A percentile compares a stretch with the other conserved stretches of the same genome.
These are phyloP conservation scores for Acleris literana DNA, from an alignment of 2,888 invertebrate genomes.

Conservation along the genomic window DNA sequence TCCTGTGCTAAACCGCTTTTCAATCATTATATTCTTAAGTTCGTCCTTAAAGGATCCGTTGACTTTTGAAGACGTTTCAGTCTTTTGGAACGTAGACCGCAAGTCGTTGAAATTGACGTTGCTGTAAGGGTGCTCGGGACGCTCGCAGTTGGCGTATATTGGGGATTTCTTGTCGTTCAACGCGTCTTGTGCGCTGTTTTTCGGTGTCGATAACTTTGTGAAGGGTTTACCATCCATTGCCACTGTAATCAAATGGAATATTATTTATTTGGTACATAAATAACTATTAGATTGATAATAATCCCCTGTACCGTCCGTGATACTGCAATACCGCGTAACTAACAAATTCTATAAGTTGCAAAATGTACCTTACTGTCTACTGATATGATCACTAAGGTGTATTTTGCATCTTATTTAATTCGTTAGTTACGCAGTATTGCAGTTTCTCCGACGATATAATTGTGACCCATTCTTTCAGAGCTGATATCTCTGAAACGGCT, in stretches of 20 bases:
- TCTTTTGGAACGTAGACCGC: conserved; percentile 58
- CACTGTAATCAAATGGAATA: conserved; percentile 54
- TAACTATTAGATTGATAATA: too few species aligned
- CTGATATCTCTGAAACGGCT: too few species aligned
- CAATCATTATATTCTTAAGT: conserved; percentile 67
- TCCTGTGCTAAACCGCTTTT: conserved; percentile 64
- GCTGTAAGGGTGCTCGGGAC: conserved; percentile 63
- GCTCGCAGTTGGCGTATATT: conserved; percentile 71
- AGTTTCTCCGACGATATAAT: too few species aligned
- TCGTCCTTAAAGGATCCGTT: conserved; percentile 70
- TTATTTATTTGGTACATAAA: background rate
- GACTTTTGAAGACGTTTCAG: conserved; percentile 61
- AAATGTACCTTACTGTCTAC: too few species aligned
- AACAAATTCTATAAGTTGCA: too few species aligned
- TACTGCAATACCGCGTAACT: too few species aligned
- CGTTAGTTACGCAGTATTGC: too few species aligned
- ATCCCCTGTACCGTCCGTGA: too few species aligned
- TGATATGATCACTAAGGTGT: too few species aligned
- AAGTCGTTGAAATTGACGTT: conserved; percentile 67
- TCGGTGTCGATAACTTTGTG: conserved; percentile 55
- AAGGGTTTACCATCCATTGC: conserved; percentile 76
- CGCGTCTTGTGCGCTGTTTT: conserved; percentile 61
- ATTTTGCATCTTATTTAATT: too few species aligned
- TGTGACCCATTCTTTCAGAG: too few species aligned
- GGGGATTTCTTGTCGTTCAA: conserved; percentile 60